Conservation (phyloP, 2,888 invertebrate genomes). For the Brassicogethes aeneus region DNA sequence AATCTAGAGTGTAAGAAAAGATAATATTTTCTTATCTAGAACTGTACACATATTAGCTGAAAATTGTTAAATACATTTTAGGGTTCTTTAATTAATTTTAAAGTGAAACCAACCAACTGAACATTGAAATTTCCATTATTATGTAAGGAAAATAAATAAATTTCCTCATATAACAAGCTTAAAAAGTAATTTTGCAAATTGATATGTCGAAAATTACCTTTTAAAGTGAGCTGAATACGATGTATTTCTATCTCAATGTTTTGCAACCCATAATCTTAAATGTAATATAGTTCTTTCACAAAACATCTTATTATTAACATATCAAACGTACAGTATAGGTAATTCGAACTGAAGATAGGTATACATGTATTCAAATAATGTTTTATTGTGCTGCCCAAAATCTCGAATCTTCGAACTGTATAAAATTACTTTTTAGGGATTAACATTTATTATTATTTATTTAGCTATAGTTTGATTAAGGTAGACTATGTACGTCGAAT, state of each 20-base stretch:
- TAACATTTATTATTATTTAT: not conserved
- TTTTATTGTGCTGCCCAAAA: slow-evolving; percentile 14
- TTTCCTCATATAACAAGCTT: no score
- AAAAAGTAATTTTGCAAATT: not conserved
- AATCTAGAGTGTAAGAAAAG: slow-evolving; percentile 9
- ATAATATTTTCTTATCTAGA: slow-evolving; percentile 22
- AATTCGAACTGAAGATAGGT: slow-evolving; percentile 30
- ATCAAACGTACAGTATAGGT: slow-evolving; percentile 12
- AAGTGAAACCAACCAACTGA: no score
- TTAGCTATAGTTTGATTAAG: no score
- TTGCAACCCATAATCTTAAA: slow-evolving; percentile 35
- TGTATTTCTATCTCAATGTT: slow-evolving; percentile 29
- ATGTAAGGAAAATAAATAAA: no score
- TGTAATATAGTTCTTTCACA: slow-evolving; percentile 25
- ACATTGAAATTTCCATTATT: no score
- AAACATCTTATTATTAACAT: slow-evolving; percentile 18
- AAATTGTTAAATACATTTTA: slow-evolving; percentile 1
- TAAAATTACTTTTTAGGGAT: not conserved
- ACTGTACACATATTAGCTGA: slow-evolving; percentile 26
- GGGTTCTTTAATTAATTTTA: no score
- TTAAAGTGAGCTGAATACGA: slow-evolving; percentile 21
- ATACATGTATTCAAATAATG: slow-evolving; percentile 27
- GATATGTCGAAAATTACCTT: not conserved
- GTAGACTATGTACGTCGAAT: no score
- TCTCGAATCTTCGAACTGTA: not conserved